These are phyloP conservation scores for Amphimallon solstitiale DNA, from an alignment of 2,888 invertebrate species.

Conservation along the genomic window DNA sequence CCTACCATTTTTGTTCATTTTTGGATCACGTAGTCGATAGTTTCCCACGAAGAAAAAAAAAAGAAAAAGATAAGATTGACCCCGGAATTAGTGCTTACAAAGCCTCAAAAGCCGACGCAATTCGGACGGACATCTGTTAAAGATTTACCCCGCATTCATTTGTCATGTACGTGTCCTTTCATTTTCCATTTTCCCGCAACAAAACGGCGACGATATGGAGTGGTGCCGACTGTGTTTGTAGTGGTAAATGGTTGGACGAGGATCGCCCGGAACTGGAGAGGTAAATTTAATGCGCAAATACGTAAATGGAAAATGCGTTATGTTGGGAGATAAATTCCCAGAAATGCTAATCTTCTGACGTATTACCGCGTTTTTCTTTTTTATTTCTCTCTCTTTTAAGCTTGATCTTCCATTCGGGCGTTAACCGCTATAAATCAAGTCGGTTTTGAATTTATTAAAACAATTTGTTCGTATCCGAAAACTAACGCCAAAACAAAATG, in stretches of 20 bases:
- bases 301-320: constrained; percentile 56
- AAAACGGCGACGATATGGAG: neutral
- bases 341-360: constrained; percentile 14
- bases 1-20: constrained; percentile 22
- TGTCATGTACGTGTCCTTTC: constrained; percentile 57
- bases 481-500: no score
- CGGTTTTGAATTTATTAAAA: no score
- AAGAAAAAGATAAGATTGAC: constrained; percentile 43
- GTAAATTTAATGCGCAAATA: constrained; percentile 57
- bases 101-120: constrained; percentile 59
- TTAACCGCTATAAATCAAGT: no score
- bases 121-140: constrained; percentile 60
- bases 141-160: constrained; percentile 58
- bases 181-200: constrained; percentile 47
- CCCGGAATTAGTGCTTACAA: constrained; percentile 61
- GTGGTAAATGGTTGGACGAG: no score
- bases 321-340: constrained; percentile 19
- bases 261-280: constrained; percentile 46
- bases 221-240: no score
- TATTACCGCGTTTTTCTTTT: constrained; percentile 10
- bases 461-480: no score
- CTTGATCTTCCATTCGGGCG: no score
- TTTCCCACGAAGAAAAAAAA: constrained; percentile 24
- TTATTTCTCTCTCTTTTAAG: neutral
- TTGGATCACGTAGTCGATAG: constrained; percentile 38